Evolutionary conservation across 53 echinoderm and acorn worm species (phyloP).

Genomic region (Paracentrotus lividus): DNA sequence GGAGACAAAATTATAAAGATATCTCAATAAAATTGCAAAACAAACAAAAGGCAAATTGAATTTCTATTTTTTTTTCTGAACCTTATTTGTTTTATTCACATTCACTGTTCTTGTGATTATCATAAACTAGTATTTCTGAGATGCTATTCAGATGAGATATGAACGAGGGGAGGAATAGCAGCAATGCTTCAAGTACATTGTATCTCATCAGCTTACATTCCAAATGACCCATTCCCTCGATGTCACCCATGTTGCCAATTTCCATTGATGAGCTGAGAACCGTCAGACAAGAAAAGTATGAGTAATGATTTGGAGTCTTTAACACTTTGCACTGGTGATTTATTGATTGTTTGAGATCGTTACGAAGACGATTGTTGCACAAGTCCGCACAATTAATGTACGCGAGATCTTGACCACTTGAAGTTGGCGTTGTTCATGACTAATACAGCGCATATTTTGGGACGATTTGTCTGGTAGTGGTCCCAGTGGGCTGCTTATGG

Average conservation of each 20-base stretch:
- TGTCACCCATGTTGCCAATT: not conserved
- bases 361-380: slow-evolving; percentile 17
- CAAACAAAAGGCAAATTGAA: too few relatives aligned
- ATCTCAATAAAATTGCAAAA: too few relatives aligned
- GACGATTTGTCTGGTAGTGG: not conserved
- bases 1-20: too few relatives aligned
- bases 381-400: not conserved
- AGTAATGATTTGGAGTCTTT: slow-evolving; percentile 31
- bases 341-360: slow-evolving; percentile 16
- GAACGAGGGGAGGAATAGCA: not conserved
- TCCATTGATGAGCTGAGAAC: not conserved
- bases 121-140: too few relatives aligned
- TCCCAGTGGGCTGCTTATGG: not conserved
- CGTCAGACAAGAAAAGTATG: not conserved
- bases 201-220: not conserved
- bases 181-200: not conserved
- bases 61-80: too few relatives aligned
- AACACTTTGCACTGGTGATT: slow-evolving; percentile 41
- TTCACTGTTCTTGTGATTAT: too few relatives aligned
- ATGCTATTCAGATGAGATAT: too few relatives aligned
- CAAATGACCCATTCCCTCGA: slow-evolving; percentile 27
- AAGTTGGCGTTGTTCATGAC: not conserved
- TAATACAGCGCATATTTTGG: slow-evolving; percentile 6
- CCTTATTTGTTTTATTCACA: too few relatives aligned
- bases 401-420: slow-evolving; percentile 32